A percentile compares a stretch with the other conserved stretches of the same genome.
Conservation (phyloP, 2,113 vertebrate genomes). For the Sinocyclocheilus maitianheensis region DNA sequence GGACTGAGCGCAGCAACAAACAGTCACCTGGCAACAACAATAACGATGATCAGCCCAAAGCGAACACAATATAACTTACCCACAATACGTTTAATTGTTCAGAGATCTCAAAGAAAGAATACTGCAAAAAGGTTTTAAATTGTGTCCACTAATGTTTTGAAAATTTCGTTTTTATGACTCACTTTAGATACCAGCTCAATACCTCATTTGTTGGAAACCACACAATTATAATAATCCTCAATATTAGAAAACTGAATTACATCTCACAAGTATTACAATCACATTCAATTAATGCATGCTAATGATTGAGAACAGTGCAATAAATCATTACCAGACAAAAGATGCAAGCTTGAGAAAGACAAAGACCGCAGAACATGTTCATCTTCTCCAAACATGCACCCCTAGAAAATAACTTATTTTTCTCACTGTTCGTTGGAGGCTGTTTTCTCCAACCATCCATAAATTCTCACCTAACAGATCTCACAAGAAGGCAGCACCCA, state of each 20-base stretch:
- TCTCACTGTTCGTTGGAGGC: neutral
- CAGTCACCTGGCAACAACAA: conserved; percentile 74
- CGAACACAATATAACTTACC: conserved; percentile 63
- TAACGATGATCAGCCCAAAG: conserved; percentile 72
- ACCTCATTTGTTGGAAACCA: neutral
- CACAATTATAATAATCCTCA: neutral
- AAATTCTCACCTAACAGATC: neutral
- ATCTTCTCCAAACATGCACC: neutral
- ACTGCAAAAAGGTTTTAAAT: conserved; percentile 9
- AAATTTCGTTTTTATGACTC: neutral
- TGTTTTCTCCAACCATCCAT: neutral
- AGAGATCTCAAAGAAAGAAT: conserved; percentile 10
- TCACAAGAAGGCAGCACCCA: neutral
- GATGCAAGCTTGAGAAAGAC: neutral
- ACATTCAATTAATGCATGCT: conserved; percentile 16
- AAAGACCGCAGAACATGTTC: neutral
- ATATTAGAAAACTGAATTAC: neutral
- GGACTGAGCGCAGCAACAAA: conserved; percentile 73
- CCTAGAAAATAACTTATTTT: neutral
- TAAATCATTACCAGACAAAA: conserved; percentile 7
- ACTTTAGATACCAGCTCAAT: neutral
- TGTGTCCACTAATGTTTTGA: neutral
- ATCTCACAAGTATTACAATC: conserved; percentile 3
- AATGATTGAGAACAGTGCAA: conserved; percentile 25
- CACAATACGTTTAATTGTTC: neutral